A percentile compares a stretch with the other conserved stretches of the same genome.
Evolutionary conservation across 1,140 invertebrate genomes (phyloP).

Genomic region (Phymastichus coffea): DNA sequence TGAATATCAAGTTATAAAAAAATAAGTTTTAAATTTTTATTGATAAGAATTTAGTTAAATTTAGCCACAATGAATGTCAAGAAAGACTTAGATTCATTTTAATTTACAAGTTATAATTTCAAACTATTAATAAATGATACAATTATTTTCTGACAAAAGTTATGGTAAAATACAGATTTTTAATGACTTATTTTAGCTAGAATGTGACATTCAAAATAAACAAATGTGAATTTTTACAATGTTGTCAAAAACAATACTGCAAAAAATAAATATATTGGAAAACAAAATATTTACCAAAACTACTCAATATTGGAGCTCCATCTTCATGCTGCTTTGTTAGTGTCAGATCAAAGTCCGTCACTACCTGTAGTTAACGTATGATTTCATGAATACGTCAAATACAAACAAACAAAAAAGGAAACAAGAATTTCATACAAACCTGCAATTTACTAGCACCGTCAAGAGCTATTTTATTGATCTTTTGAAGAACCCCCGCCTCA

Average conservation of each 20-base stretch:
- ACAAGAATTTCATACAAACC: constrained; percentile 45
- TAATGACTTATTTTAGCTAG: too few species aligned
- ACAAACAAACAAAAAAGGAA: constrained; percentile 9
- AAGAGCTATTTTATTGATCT: constrained; percentile 65
- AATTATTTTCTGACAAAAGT: too few species aligned
- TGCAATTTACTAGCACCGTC: constrained; percentile 71
- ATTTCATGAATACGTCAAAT: background rate
- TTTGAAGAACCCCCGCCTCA: constrained; percentile 59
- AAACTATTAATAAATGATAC: too few species aligned
- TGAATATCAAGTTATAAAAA: constrained; percentile 52
- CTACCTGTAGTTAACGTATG: constrained; percentile 37
- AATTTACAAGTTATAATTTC: too few species aligned
- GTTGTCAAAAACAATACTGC: too few species aligned
- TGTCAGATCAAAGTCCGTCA: constrained; percentile 50
- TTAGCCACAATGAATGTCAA: too few species aligned
- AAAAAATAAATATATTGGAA: too few species aligned
- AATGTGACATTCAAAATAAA: too few species aligned
- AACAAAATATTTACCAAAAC: constrained; percentile 40
- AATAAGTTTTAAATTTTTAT: background rate
- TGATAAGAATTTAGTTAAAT: too few species aligned
- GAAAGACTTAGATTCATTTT: too few species aligned
- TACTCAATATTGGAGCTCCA: constrained; percentile 37
- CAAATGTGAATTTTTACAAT: too few species aligned
- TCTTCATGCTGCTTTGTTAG: constrained; percentile 51
- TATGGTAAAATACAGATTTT: too few species aligned